Evolutionary conservation across 2,113 vertebrate genomes (phyloP).

Genomic region (Macaca fascicularis): DNA sequence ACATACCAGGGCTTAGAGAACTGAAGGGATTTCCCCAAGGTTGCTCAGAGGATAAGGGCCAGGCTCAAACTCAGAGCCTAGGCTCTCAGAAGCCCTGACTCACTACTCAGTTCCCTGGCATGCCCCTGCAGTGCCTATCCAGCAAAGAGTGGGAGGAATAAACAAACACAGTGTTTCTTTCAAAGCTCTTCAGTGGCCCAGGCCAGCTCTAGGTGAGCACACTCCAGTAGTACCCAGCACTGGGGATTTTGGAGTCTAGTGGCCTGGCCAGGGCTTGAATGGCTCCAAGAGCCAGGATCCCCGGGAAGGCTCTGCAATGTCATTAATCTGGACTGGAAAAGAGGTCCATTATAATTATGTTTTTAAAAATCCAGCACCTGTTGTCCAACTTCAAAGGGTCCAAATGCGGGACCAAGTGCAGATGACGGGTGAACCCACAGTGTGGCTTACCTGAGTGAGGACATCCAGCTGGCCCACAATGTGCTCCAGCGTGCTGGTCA

Average conservation of each 20-base stretch:
- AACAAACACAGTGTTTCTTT: not conserved
- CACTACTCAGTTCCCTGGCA: not conserved
- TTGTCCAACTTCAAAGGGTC: not conserved
- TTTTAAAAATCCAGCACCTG: not conserved
- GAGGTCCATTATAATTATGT: not conserved
- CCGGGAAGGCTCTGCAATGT: not conserved
- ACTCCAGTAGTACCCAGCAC: not conserved
- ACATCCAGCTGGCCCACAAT: slow-evolving; percentile 95
- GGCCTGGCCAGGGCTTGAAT: not conserved
- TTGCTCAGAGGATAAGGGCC: not conserved
- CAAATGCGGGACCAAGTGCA: not conserved
- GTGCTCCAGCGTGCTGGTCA: slow-evolving; percentile 91
- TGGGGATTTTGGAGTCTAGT: not conserved
- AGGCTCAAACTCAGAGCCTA: not conserved
- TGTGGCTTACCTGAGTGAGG: slow-evolving; percentile 92
- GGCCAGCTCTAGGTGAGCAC: not conserved
- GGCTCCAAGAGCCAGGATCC: not conserved
- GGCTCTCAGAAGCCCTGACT: not conserved
- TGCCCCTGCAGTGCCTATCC: not conserved
- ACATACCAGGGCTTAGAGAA: not conserved
- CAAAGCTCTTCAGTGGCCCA: not conserved
- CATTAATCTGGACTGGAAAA: not conserved
- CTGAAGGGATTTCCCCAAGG: not conserved
- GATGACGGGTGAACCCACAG: accelerated
- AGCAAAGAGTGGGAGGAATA: accelerated